A percentile compares a stretch with the other conserved stretches of the same genome.
These are phyloP conservation scores for Lordiphosa clarofinis DNA, from an alignment of 1,140 invertebrate species.

Conservation along the genomic window DNA sequence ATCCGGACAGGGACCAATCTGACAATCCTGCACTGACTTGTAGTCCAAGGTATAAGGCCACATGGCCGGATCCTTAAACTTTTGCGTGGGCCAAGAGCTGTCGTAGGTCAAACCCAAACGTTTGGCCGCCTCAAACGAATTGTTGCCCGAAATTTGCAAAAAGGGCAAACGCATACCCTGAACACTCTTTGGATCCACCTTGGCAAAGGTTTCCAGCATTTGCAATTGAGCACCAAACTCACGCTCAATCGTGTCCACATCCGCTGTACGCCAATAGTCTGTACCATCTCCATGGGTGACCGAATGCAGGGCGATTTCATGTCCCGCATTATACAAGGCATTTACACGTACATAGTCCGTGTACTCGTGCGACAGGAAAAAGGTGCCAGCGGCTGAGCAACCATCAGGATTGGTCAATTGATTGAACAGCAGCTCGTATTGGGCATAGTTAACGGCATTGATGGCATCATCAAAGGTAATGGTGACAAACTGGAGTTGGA, in stretches of 20 bases:
- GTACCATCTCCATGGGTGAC: conserved; percentile 81
- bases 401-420: conserved; percentile 83
- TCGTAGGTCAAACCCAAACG: conserved; percentile 83
- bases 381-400: conserved; percentile 83
- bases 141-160: conserved; percentile 84
- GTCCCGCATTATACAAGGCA: conserved; percentile 83
- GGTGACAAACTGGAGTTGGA: conserved; percentile 79
- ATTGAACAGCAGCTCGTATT: conserved; percentile 83
- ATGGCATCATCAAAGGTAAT: conserved; percentile 87
- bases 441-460: conserved; percentile 84
- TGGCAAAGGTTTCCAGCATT: conserved; percentile 81
- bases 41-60: conserved; percentile 89
- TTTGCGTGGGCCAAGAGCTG: conserved; percentile 83
- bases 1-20: conserved; percentile 83
- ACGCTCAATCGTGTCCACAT: conserved; percentile 78
- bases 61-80: conserved; percentile 81
- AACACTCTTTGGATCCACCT: conserved; percentile 80
- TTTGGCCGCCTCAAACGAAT: conserved; percentile 81
- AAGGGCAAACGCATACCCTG: conserved; percentile 84
- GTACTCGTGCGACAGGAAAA: conserved; percentile 86
- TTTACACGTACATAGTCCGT: conserved; percentile 85
- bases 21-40: conserved; percentile 83
- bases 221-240: conserved; percentile 82
- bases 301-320: conserved; percentile 86
- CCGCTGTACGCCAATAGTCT: conserved; percentile 81